phyloP scores from a whole-genome alignment of 2,888 invertebrate species.

The Watsonalla cultraria region DNA sequence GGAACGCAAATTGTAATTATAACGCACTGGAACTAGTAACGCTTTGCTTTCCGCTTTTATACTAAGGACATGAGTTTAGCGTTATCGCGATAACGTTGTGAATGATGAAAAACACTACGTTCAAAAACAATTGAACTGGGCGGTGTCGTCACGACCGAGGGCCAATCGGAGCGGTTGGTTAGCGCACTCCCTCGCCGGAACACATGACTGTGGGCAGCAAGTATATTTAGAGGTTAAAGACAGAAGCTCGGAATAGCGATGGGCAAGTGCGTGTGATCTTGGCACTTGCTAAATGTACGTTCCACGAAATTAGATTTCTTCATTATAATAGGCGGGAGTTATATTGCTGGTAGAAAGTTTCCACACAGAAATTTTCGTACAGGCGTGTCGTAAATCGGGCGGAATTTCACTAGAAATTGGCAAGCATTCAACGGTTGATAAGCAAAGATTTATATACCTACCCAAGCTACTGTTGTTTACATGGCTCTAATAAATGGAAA shows the following conservation, averaged over 20 bases:
- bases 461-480: no score
- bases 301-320: slow-evolving; percentile 20
- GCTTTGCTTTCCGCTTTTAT: slow-evolving; percentile 38
- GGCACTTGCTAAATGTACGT: slow-evolving; percentile 20
- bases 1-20: slow-evolving; percentile 18
- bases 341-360: slow-evolving; percentile 8
- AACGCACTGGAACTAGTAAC: slow-evolving; percentile 33
- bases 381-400: no score
- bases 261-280: slow-evolving; percentile 20
- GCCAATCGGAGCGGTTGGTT: slow-evolving; percentile 47
- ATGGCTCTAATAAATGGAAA: no score
- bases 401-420: no score
- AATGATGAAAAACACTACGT: slow-evolving; percentile 41
- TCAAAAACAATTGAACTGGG: slow-evolving; percentile 50
- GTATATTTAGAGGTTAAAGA: slow-evolving; percentile 49
- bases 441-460: no score
- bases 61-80: slow-evolving; percentile 36
- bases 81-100: slow-evolving; percentile 54
- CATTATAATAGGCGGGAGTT: slow-evolving; percentile 16
- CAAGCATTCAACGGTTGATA: no score
- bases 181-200: slow-evolving; percentile 58
- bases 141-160: slow-evolving; percentile 49
- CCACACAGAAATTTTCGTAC: not conserved
- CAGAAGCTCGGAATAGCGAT: slow-evolving; percentile 33
- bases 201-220: slow-evolving; percentile 11